phyloP scores from a whole-genome alignment of 1,140 invertebrate species.

The Formica exsecta region DNA sequence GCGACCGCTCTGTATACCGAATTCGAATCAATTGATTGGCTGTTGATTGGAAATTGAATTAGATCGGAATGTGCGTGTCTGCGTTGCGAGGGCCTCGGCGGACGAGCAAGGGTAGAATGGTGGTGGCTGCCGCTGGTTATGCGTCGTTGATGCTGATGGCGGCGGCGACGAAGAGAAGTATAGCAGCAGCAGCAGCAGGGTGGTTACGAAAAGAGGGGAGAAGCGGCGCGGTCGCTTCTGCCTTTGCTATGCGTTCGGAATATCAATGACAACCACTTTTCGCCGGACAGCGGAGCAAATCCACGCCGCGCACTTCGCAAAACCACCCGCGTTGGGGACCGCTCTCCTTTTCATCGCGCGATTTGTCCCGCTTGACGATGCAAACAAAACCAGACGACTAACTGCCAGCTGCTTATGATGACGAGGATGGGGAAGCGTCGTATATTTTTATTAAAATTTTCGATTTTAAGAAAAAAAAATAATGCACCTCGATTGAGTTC shows the following conservation, averaged over 20 bases:
- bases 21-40: slow-evolving; percentile 88
- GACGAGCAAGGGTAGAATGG: slow-evolving; percentile 14
- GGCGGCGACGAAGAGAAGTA: slow-evolving; percentile 46
- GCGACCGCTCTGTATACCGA: slow-evolving; percentile 85
- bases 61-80: slow-evolving; percentile 87
- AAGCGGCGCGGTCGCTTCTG: slow-evolving; percentile 76
- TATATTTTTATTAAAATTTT: neutral
- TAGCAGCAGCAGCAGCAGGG: slow-evolving; percentile 26
- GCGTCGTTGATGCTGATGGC: slow-evolving; percentile 61
- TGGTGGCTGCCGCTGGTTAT: slow-evolving; percentile 31
- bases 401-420: neutral
- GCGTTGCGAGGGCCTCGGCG: slow-evolving; percentile 64
- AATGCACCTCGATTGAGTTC: neutral
- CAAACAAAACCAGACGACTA: slow-evolving; percentile 43
- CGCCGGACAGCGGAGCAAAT: slow-evolving; percentile 68
- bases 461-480: neutral
- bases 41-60: slow-evolving; percentile 89
- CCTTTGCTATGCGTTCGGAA: slow-evolving; percentile 81
- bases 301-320: slow-evolving; percentile 50
- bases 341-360: slow-evolving; percentile 54
- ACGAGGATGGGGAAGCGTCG: too few species aligned
- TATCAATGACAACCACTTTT: slow-evolving; percentile 83
- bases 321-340: slow-evolving; percentile 28
- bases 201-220: slow-evolving; percentile 68
- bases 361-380: slow-evolving; percentile 40